Percentiles rank a stretch among this genome's conserved stretches.
Conservation (phyloP, 2,113 vertebrate genomes). For the Triplophysa rosa region DNA sequence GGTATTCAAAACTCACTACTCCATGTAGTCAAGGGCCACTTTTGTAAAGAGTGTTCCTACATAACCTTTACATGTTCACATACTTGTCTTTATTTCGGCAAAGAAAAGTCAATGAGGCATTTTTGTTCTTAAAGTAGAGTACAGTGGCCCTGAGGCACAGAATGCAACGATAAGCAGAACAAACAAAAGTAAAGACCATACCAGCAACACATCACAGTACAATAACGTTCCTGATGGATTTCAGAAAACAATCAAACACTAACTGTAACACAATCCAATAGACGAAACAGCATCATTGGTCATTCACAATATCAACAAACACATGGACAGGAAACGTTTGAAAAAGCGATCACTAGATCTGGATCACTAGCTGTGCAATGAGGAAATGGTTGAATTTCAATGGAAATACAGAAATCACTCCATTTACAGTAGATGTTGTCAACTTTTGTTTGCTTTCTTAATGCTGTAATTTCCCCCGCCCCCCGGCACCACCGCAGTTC, state of each 20-base stretch:
- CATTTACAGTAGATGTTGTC: neutral
- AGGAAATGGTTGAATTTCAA: neutral
- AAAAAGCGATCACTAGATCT: neutral
- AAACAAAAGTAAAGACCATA: neutral
- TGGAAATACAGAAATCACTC: neutral
- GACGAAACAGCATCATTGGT: neutral
- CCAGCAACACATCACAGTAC: neutral
- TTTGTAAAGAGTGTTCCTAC: neutral
- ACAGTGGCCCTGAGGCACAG: no score
- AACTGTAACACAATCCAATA: neutral
- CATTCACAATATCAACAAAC: neutral
- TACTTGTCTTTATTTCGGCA: neutral
- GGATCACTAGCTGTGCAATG: neutral
- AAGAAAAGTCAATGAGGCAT: neutral
- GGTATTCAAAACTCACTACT: neutral
- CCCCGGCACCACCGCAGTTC: neutral
- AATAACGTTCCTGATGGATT: neutral
- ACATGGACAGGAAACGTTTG: neutral
- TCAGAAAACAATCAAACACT: neutral
- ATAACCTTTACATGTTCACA: neutral
- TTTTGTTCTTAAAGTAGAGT: no score
- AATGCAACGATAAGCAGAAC: neutral
- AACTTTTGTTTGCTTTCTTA: constrained; percentile 14
- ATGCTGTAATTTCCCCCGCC: neutral
- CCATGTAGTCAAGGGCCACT: neutral